Percentiles rank a stretch among this genome's conserved stretches.
These are phyloP conservation scores for Pogonocichla stellata DNA, from an alignment of 2,113 vertebrate species.

Conservation along the genomic window DNA sequence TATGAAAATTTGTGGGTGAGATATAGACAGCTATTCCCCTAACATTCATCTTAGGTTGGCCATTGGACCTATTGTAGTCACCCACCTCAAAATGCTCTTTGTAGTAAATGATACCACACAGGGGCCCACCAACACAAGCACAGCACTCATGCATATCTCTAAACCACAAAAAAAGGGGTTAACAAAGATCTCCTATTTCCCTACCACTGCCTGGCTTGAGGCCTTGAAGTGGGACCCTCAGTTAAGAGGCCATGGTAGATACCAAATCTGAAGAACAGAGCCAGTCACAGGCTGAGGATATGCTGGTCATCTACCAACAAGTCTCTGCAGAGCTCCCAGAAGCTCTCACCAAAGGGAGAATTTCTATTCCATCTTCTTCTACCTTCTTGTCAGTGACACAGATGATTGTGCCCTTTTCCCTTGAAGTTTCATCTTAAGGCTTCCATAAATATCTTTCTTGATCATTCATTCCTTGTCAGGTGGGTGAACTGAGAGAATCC, in stretches of 20 bases:
- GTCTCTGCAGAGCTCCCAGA: neutral
- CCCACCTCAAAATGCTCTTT: neutral
- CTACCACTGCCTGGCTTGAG: neutral
- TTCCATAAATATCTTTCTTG: constrained; percentile 55
- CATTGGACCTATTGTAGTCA: neutral
- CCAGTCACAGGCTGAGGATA: neutral
- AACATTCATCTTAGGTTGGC: neutral
- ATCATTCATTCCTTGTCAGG: constrained; percentile 55
- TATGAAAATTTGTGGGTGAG: neutral
- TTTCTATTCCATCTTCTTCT: neutral
- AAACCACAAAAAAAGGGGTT: neutral
- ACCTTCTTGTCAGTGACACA: neutral
- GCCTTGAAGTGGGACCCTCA: neutral
- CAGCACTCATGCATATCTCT: neutral
- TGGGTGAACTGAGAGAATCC: constrained; percentile 55
- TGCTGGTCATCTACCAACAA: neutral
- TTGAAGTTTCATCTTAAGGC: constrained; percentile 22
- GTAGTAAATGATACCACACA: neutral
- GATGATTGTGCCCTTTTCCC: constrained; percentile 22
- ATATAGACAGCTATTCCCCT: neutral
- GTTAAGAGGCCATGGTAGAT: accelerated
- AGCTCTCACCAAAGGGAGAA: neutral
- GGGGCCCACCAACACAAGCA: neutral
- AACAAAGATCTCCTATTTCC: neutral
- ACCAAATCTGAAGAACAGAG: neutral